Evolutionary conservation across 2,888 invertebrate genomes (phyloP), one percentile per base, ranked within the genome.

Genomic region (Noctua comes): DNA sequence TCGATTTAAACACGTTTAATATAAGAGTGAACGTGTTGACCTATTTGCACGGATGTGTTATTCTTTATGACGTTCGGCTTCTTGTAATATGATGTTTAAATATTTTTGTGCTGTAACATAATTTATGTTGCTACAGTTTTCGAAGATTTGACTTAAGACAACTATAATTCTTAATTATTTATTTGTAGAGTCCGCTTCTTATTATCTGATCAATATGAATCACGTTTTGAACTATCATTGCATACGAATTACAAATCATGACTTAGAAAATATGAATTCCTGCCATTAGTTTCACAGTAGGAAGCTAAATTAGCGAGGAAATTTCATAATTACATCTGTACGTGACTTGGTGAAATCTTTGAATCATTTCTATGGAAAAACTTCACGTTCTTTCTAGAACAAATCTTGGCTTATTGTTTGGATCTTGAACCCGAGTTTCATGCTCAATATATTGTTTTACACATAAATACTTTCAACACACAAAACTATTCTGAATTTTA

Each of bases 1-100:
- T 88, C 82, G 86, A 91, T 90, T 91, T 90, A 90, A 90, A 90
- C 86, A 80, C 76, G 85, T 88, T 86, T 89, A 90, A 86, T 88
- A 88, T 83, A 88, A 88, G 90, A 89, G 84, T 86, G 84, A 89
- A 91, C 88, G 88, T 91, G 90, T 90, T 93, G 93, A 92, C 93
- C 93, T 90, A 92, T 88, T 83, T 83, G 85, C 48, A 73, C 31
- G 51, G 48, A 76, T 80, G 80, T 83, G 46, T 75, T 82, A 73
- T 86, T 83, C 51, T 77, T 75, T 79, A 83, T 71, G 76, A 74
- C 70, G 82, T 68, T 51, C 16, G 31, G 73, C 69, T 76, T 57
- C 66, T n/a, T 76, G 65, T 74, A 54, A 62, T 68, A 48, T 69
- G 46, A 57, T 76, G 73, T 54, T 46, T 18, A n/a, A 75, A 80